Base-by-base conservation (phyloP, 2,888 invertebrate genomes). In the Hydropsyche betteni region DNA sequence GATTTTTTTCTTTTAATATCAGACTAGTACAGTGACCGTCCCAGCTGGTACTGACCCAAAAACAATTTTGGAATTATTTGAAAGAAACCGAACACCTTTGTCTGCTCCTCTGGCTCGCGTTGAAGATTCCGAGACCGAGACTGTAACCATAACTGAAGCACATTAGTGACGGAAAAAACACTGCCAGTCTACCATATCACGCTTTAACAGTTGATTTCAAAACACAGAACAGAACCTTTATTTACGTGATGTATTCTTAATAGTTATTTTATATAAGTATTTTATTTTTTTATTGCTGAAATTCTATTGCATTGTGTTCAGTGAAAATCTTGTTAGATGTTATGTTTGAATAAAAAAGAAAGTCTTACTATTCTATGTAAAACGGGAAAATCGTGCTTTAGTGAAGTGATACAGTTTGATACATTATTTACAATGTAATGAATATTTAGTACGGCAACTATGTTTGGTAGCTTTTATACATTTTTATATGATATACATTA, bases 1-100 rank as follows among this genome's bases (percentile, higher is more conserved):
- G 2, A 69, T 38, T 69, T 69, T n/a, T 14, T 55, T 14, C 38
- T 68, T 38, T 76, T 2, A 16, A 64, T 61, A 68, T 7, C 86
- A 88, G 88, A 88, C 87, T 85, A 87, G 88, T 81, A 88, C 87
- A 80, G 85, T 88, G 83, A 88, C 88, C 80, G 88, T 87, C 75
- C 88, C 88, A 80, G 87, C 87, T 82, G 88, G 88, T 79, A 88
- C 87, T 76, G 88, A 88, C 83, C 88, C 88, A 81, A 88, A 88
- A 84, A 85, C 87, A 81, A 88, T 88, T 81, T 85, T 88, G 80
- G 87, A 87, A 85, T 87, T 88, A 87, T 88, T 87, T 85, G 88
- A 88, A 84, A 85, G 87, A 16, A 87, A 86, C 79, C 84, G 88
- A 64, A 82, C 85, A 76, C 86, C 87, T 73, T 85, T 88, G 76